phyloP scores from a whole-genome alignment of 2,797 vertebrate species.

The Cygnus olor region DNA sequence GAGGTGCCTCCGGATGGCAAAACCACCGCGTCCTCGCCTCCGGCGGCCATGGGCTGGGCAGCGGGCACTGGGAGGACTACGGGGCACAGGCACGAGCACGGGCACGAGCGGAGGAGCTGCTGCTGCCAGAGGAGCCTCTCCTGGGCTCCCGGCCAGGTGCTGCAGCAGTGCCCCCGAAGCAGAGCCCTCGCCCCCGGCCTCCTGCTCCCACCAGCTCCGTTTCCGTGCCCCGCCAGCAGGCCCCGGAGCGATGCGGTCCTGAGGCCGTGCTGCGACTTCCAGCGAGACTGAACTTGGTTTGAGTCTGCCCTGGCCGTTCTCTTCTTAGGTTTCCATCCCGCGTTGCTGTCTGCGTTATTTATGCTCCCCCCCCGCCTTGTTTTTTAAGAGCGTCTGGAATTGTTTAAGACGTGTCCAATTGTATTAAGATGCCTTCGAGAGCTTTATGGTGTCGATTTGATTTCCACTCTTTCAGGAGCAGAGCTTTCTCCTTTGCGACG shows the following conservation, averaged over 20 bases:
- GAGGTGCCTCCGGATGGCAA: too few relatives aligned
- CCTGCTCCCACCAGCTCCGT: neutral
- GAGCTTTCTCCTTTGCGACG: neutral
- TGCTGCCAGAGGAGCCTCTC: too few relatives aligned
- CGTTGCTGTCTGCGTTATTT: slow-evolving; percentile 12
- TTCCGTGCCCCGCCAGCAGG: neutral
- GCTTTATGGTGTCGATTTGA: neutral
- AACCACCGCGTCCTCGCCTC: neutral
- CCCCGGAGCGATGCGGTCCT: neutral
- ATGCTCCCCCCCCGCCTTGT: neutral
- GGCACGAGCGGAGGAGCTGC: too few relatives aligned
- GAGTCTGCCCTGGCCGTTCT: neutral
- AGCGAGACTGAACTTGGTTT: neutral
- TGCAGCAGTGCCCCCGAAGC: too few relatives aligned
- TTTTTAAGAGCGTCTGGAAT: slow-evolving; percentile 28
- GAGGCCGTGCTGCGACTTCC: neutral
- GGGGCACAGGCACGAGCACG: too few relatives aligned
- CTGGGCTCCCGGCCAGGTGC: too few relatives aligned
- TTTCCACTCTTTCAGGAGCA: neutral
- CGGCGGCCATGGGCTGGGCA: neutral
- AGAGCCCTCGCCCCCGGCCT: too few relatives aligned
- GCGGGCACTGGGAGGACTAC: too few relatives aligned
- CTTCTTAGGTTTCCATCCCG: neutral
- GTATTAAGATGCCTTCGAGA: neutral
- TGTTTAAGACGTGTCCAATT: slow-evolving; percentile 13